Conservation (phyloP, 2,113 vertebrate species). For the Perognathus longimembris region DNA sequence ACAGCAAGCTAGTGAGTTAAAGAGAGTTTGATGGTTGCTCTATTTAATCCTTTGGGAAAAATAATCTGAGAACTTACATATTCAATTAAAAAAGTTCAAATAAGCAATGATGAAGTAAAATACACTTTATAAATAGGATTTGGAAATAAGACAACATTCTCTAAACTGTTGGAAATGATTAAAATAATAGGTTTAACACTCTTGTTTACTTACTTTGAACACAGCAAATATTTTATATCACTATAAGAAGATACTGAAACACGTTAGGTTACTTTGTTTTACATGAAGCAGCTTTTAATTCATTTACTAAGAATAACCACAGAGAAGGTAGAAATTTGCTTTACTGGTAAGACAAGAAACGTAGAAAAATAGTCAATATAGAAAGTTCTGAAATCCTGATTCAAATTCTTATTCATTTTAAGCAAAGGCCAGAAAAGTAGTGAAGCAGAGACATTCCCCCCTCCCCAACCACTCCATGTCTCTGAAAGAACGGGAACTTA, state of each 20-base stretch:
- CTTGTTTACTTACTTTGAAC: slow-evolving; percentile 41
- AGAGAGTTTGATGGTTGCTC: slow-evolving; percentile 40
- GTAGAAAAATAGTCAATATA: accelerated
- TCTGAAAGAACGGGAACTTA: background rate
- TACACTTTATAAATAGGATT: background rate
- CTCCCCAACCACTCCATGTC: too few species aligned
- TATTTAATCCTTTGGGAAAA: slow-evolving; percentile 62
- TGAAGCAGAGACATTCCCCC: background rate
- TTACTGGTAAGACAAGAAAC: slow-evolving; percentile 3
- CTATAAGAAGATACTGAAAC: background rate
- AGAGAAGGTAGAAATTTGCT: slow-evolving; percentile 16
- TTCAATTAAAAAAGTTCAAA: slow-evolving; percentile 73
- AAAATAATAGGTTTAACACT: slow-evolving; percentile 21
- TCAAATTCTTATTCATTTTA: slow-evolving; percentile 21
- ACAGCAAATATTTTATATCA: background rate
- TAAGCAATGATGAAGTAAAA: slow-evolving; percentile 21
- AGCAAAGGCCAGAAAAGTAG: background rate
- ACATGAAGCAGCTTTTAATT: slow-evolving; percentile 50
- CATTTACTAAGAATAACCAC: background rate
- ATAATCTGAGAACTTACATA: slow-evolving; percentile 72
- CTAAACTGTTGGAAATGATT: background rate
- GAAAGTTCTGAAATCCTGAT: slow-evolving; percentile 53
- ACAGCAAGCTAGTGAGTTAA: background rate
- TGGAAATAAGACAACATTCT: background rate
- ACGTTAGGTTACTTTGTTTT: background rate